phyloP scores from a whole-genome alignment of 2,797 vertebrate genomes.

The Anguilla obscura region DNA sequence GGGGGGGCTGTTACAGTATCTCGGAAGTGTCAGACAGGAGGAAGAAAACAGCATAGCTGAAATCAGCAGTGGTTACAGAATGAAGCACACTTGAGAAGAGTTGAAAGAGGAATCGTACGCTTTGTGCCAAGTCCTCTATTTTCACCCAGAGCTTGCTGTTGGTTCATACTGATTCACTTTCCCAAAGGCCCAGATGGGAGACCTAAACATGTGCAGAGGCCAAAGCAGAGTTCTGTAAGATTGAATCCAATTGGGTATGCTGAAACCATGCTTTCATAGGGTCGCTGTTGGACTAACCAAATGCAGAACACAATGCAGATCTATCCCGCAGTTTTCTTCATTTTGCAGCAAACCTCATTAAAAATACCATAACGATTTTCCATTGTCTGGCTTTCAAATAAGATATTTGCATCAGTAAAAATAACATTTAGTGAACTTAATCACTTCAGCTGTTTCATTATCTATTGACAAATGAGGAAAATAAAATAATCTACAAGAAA shows the following conservation, averaged over 20 bases:
- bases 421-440: too few relatives aligned
- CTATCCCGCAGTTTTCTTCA: too few relatives aligned
- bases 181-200: conserved; percentile 37
- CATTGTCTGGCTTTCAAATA: too few relatives aligned
- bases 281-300: too few relatives aligned
- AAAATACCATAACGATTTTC: too few relatives aligned
- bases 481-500: too few relatives aligned
- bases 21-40: not conserved
- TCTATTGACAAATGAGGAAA: too few relatives aligned
- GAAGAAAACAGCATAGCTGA: not conserved
- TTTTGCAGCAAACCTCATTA: too few relatives aligned
- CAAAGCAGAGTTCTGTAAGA: not conserved
- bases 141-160: not conserved
- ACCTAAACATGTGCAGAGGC: not conserved
- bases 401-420: too few relatives aligned
- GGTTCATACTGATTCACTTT: conserved; percentile 6
- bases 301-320: not conserved
- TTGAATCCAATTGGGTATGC: not conserved
- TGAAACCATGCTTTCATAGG: not conserved
- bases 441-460: too few relatives aligned
- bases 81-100: not conserved
- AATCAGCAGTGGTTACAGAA: not conserved
- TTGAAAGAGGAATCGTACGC: not conserved
- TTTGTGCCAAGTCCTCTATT: not conserved
- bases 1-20: not conserved